Evolutionary conservation across 2,888 invertebrate genomes (phyloP).

Genomic region (Chrysomela aeneicollis): DNA sequence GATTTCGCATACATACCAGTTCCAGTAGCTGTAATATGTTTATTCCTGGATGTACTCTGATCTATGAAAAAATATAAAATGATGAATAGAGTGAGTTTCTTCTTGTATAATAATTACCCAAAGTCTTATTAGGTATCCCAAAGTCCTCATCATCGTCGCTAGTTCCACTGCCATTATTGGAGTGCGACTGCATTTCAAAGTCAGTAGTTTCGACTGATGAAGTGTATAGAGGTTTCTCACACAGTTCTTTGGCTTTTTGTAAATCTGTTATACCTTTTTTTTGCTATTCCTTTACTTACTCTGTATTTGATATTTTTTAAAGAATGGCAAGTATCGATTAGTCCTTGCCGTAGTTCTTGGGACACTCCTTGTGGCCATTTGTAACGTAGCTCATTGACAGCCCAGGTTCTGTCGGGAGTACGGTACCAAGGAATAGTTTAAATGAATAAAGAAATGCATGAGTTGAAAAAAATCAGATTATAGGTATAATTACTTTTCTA

Average conservation of each 20-base stretch:
- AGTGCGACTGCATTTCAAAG: constrained; percentile 13
- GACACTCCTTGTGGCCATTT: constrained; percentile 24
- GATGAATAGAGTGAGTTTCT: constrained; percentile 15
- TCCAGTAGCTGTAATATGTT: constrained; percentile 8
- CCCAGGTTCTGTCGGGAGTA: too few species aligned
- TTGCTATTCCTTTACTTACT: constrained; percentile 23
- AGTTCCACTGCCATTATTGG: constrained; percentile 17
- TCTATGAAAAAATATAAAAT: constrained; percentile 17
- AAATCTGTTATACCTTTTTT: constrained; percentile 23
- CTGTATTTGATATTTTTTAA: constrained; percentile 22
- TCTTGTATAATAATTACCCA: constrained; percentile 18
- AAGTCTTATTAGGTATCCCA: constrained; percentile 19
- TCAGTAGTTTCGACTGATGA: constrained; percentile 25
- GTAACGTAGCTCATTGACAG: constrained; percentile 21
- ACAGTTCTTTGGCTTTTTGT: constrained; percentile 23
- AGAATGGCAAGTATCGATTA: constrained; percentile 24
- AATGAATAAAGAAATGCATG: too few species aligned
- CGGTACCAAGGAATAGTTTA: too few species aligned
- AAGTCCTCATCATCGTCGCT: constrained; percentile 17
- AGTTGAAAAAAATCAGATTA: too few species aligned
- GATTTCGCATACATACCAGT: constrained; percentile 11
- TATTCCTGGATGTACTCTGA: constrained; percentile 18
- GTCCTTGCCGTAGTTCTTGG: constrained; percentile 23
- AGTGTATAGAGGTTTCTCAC: constrained; percentile 25
- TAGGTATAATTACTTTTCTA: too few species aligned